These are phyloP conservation scores for Dufourea novaeangliae DNA, from an alignment of 1,140 invertebrate genomes.

Conservation along the genomic window DNA sequence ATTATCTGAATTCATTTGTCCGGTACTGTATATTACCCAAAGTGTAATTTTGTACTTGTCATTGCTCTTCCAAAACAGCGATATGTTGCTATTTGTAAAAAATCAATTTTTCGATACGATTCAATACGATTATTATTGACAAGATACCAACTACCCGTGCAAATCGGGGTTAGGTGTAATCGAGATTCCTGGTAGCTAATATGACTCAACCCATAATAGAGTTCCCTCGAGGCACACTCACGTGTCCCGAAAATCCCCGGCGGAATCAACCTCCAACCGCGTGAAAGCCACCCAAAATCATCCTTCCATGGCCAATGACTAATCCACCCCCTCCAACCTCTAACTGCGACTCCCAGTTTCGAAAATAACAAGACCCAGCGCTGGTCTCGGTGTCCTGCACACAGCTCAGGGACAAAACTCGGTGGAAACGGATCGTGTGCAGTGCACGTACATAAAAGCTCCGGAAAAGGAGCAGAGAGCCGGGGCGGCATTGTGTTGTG, in stretches of 20 bases:
- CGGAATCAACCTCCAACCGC: constrained; percentile 6
- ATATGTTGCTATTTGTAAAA: no score
- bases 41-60: no score
- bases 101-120: no score
- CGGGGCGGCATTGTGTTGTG: constrained; percentile 53
- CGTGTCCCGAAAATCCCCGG: constrained; percentile 34
- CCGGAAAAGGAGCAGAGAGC: constrained; percentile 60
- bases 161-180: no score
- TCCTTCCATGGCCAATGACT: constrained; percentile 44
- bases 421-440: constrained; percentile 62
- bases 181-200: not conserved
- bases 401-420: constrained; percentile 39
- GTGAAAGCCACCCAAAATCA: constrained; percentile 14
- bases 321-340: constrained; percentile 16
- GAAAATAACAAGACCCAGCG: constrained; percentile 48
- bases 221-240: not conserved
- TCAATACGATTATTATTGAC: no score
- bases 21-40: no score
- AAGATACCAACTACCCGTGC: no score
- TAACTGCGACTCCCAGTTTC: constrained; percentile 20
- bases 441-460: constrained; percentile 22
- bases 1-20: no score
- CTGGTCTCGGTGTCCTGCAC: constrained; percentile 35
- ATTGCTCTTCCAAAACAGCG: no score
- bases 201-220: not conserved